Percentiles rank a stretch among this genome's conserved stretches.
Evolutionary conservation across 2,888 invertebrate genomes (phyloP).

Genomic region (Acleris cristana): DNA sequence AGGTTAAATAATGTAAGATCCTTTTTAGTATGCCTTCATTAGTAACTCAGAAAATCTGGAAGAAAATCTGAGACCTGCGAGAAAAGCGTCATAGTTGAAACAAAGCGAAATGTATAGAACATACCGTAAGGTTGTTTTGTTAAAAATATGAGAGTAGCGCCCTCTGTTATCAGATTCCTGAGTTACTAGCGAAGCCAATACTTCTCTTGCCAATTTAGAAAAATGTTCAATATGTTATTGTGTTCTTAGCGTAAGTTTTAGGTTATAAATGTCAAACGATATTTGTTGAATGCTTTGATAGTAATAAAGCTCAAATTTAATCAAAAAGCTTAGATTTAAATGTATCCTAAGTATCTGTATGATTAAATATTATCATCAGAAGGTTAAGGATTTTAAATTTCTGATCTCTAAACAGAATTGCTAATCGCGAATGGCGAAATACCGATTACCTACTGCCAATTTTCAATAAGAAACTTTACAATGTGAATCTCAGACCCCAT

Average conservation of each 20-base stretch:
- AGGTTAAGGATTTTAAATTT: too few relatives aligned
- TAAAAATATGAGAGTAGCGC: background rate
- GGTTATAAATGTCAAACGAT: background rate
- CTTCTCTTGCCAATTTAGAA: constrained; percentile 17
- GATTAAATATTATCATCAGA: too few relatives aligned
- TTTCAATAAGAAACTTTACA: too few relatives aligned
- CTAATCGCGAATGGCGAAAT: too few relatives aligned
- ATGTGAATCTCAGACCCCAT: too few relatives aligned
- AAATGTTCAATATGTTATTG: constrained; percentile 18
- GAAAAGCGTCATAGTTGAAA: too few relatives aligned
- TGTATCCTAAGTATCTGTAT: too few relatives aligned
- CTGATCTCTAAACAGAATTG: too few relatives aligned
- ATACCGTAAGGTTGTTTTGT: too few relatives aligned
- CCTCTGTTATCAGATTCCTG: background rate
- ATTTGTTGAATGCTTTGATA: constrained; percentile 5
- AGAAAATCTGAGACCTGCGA: background rate
- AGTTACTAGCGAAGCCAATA: background rate
- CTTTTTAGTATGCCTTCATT: background rate
- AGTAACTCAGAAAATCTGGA: background rate
- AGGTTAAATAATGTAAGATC: constrained; percentile 5
- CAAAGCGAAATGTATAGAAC: too few relatives aligned
- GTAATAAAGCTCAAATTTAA: constrained; percentile 15
- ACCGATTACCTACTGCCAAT: too few relatives aligned
- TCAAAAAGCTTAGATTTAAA: constrained; percentile 4
- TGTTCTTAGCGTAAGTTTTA: constrained; percentile 27